phyloP scores from a whole-genome alignment of 2,113 vertebrate species.

The Collichthys lucidus region DNA sequence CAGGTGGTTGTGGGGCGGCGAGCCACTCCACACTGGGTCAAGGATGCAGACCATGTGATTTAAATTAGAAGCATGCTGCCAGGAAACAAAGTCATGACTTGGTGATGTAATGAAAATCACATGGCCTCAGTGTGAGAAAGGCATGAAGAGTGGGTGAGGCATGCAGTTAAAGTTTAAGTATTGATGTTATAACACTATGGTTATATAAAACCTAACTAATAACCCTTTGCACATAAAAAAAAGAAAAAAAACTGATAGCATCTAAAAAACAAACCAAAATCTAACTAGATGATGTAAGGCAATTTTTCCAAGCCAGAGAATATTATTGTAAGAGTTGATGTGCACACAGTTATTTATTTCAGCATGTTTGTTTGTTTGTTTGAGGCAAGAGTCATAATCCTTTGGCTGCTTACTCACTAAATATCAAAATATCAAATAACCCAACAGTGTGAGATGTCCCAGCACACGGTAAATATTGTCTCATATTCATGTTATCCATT shows the following conservation, averaged over 20 bases:
- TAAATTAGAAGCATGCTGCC: conserved; percentile 34
- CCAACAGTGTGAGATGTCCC: conserved; percentile 24
- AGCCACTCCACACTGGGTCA: conserved; percentile 45
- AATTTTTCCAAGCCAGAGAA: neutral
- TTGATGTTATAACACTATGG: neutral
- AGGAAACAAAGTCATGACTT: conserved; percentile 29
- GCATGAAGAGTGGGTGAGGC: neutral
- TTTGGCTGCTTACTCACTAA: conserved; percentile 5
- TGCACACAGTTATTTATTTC: neutral
- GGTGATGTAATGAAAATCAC: conserved; percentile 14
- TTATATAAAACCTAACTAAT: neutral
- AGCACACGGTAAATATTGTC: conserved; percentile 44
- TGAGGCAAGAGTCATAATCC: neutral
- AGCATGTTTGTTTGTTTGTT: neutral
- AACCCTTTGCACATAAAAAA: neutral
- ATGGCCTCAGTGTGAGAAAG: neutral
- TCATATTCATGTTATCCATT: conserved; percentile 26
- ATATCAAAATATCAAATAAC: conserved; percentile 29
- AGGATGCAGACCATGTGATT: conserved; percentile 39
- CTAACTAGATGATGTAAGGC: neutral
- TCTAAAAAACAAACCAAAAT: neutral
- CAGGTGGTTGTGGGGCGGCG: conserved; percentile 30
- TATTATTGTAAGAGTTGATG: neutral
- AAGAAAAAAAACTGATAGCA: neutral
- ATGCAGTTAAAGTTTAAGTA: neutral